Conservation (phyloP, 2,797 vertebrate genomes). For the Lacerta bilineata region DNA sequence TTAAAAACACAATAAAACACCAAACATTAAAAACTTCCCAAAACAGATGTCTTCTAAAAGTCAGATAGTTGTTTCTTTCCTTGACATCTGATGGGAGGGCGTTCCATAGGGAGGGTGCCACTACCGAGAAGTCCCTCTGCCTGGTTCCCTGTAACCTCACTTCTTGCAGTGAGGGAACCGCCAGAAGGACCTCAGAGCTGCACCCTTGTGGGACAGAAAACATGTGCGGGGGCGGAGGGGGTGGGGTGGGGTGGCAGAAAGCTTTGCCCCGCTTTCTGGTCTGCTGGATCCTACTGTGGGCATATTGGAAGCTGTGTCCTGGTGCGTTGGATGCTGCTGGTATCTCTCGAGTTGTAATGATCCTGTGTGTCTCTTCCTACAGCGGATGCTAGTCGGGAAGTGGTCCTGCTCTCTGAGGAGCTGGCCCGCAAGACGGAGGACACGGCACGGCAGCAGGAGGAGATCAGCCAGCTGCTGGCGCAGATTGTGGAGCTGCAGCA, state of each 20-base stretch:
- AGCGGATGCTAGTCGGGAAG: constrained; percentile 89
- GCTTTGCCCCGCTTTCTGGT: background rate
- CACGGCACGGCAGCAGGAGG: constrained; percentile 86
- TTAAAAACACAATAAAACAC: too few relatives aligned
- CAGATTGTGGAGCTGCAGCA: constrained; percentile 88
- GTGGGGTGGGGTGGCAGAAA: background rate
- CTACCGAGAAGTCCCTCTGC: too few relatives aligned
- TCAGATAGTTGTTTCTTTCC: too few relatives aligned
- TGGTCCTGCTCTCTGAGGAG: constrained; percentile 87
- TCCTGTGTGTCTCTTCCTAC: background rate
- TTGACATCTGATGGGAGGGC: too few relatives aligned
- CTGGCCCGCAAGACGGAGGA: constrained; percentile 87
- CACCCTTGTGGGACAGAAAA: background rate
- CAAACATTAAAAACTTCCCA: too few relatives aligned
- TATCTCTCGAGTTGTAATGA: background rate
- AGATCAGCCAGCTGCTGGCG: constrained; percentile 87
- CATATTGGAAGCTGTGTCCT: background rate
- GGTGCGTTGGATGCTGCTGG: background rate
- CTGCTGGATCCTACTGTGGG: background rate
- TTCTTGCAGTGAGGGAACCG: too few relatives aligned
- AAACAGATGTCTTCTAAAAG: too few relatives aligned
- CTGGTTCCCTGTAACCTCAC: too few relatives aligned
- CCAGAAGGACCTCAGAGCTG: too few relatives aligned
- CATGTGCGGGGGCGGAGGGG: background rate
- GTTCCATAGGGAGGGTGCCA: too few relatives aligned